Evolutionary conservation across 2,888 invertebrate species (phyloP).

Genomic region (Caenorhabditis wallacei): DNA sequence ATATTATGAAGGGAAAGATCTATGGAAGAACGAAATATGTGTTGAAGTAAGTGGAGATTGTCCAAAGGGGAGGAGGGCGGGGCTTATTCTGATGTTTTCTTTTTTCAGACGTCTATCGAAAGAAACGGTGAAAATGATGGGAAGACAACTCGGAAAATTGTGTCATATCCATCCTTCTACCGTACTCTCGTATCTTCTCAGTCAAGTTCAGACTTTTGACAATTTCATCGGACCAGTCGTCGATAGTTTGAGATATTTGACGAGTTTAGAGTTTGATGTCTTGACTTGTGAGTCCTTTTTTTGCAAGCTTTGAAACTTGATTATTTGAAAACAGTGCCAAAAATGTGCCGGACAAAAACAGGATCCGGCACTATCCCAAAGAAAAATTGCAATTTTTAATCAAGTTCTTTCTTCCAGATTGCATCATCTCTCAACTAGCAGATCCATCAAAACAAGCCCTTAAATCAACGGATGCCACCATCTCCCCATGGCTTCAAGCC

Average conservation of each 20-base stretch:
- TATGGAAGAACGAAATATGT: slow-evolving; percentile 95
- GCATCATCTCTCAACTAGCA: slow-evolving; percentile 94
- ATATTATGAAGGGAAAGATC: slow-evolving; percentile 91
- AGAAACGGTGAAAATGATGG: slow-evolving; percentile 97
- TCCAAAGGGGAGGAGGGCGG: too few relatives aligned
- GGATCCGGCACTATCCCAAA: too few relatives aligned
- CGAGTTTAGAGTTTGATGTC: slow-evolving; percentile 95
- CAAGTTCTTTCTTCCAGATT: too few relatives aligned
- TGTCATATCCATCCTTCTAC: slow-evolving; percentile 96
- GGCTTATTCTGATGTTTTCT: neutral
- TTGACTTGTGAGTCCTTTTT: slow-evolving; percentile 87
- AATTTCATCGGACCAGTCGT: slow-evolving; percentile 97
- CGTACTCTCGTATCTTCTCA: slow-evolving; percentile 93
- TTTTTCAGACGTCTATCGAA: slow-evolving; percentile 88
- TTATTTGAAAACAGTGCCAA: too few relatives aligned
- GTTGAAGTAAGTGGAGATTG: slow-evolving; percentile 91
- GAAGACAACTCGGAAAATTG: slow-evolving; percentile 95
- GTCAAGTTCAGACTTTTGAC: slow-evolving; percentile 91
- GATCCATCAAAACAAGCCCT: slow-evolving; percentile 88
- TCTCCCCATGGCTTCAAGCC: slow-evolving; percentile 88
- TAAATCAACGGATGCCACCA: slow-evolving; percentile 93
- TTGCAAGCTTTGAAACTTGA: neutral
- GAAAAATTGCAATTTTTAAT: too few relatives aligned
- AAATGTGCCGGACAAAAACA: too few relatives aligned
- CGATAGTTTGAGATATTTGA: slow-evolving; percentile 96